Conservation (phyloP, 2,888 invertebrate species). For the Priocnemis perturbator region DNA sequence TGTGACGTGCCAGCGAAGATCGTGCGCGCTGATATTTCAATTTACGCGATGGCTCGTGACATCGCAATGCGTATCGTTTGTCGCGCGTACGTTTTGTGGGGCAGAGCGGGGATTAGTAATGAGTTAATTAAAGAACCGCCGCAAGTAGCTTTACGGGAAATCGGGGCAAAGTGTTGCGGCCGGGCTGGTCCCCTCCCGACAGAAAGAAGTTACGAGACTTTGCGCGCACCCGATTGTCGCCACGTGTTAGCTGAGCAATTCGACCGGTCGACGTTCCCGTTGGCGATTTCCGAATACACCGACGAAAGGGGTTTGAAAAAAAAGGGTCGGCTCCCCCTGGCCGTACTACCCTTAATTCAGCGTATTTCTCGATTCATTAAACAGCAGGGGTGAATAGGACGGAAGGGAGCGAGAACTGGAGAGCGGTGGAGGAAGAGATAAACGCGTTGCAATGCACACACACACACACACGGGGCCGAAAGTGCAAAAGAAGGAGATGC, state of each 20-base stretch:
- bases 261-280: constrained; percentile 1
- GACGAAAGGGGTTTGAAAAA: no score
- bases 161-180: not conserved
- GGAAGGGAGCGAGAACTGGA: not conserved
- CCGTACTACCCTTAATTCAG: constrained; percentile 1
- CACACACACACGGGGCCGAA: constrained; percentile 4
- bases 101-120: no score
- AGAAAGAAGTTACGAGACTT: constrained; percentile 29
- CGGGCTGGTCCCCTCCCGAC: not conserved
- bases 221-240: not conserved
- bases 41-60: no score
- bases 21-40: no score
- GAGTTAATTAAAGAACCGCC: no score
- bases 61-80: no score
- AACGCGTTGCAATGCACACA: not conserved
- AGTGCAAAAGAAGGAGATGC: not conserved
- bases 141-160: no score
- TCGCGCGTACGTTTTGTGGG: no score
- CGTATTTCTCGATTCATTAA: constrained; percentile 22
- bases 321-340: no score
- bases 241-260: not conserved
- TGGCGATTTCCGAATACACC: not conserved
- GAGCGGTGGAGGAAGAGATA: constrained; percentile 25
- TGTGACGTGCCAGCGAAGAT: not conserved
- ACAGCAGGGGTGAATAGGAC: constrained; percentile 1